phyloP scores from a whole-genome alignment of 2,113 vertebrate species.

The Epinephelus cyanopodus region DNA sequence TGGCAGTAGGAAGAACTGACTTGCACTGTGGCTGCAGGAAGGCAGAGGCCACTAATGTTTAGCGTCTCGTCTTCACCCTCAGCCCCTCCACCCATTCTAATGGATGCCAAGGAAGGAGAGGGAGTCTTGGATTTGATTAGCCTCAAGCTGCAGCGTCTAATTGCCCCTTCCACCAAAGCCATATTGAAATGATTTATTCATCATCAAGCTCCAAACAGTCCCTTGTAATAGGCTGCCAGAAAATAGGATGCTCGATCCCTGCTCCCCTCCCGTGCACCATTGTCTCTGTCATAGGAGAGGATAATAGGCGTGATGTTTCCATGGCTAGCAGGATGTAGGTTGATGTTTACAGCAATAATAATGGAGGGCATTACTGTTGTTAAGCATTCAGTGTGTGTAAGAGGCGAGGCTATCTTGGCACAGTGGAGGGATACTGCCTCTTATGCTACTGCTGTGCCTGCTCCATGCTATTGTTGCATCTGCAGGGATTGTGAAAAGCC shows the following conservation, averaged over 20 bases:
- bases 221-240: conserved; percentile 67
- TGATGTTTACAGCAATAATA: conserved; percentile 69
- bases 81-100: conserved; percentile 57
- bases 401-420: conserved; percentile 25
- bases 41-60: conserved; percentile 70
- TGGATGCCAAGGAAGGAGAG: conserved; percentile 66
- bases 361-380: conserved; percentile 63
- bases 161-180: conserved; percentile 80
- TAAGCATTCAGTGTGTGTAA: conserved; percentile 47
- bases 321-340: conserved; percentile 62
- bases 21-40: conserved; percentile 47
- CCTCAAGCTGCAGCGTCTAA: conserved; percentile 80
- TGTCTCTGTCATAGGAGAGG: conserved; percentile 67
- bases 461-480: conserved; percentile 21
- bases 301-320: conserved; percentile 71
- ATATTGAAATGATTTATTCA: conserved; percentile 85
- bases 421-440: conserved; percentile 13
- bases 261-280: conserved; percentile 58
- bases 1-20: conserved; percentile 33
- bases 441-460: conserved; percentile 28
- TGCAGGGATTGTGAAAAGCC: conserved; percentile 24
- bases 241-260: conserved; percentile 62
- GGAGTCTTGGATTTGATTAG: conserved; percentile 79
- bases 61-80: conserved; percentile 57
- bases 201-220: conserved; percentile 74